These are phyloP conservation scores for Gambusia affinis DNA, from an alignment of 2,113 vertebrate species.

Conservation along the genomic window DNA sequence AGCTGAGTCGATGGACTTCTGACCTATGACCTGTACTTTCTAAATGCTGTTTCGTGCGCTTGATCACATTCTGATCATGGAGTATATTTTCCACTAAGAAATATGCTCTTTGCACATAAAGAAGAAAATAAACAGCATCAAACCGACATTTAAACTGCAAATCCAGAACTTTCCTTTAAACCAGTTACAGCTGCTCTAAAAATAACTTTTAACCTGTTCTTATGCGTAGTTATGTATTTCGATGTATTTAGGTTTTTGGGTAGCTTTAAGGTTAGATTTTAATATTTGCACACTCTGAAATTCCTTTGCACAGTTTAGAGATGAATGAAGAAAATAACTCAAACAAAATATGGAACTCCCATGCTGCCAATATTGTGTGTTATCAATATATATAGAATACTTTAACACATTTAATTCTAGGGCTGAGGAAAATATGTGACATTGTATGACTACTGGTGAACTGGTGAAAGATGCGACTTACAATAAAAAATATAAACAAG, in stretches of 20 bases:
- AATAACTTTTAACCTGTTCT: no score
- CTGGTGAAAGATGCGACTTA: not conserved
- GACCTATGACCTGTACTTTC: not conserved
- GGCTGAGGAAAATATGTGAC: not conserved
- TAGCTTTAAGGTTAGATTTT: not conserved
- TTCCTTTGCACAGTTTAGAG: not conserved
- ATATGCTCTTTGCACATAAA: not conserved
- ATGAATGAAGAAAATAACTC: not conserved
- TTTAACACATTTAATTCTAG: not conserved
- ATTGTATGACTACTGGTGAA: no score
- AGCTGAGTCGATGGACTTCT: not conserved
- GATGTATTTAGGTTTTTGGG: not conserved
- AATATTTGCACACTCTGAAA: not conserved
- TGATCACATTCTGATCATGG: not conserved
- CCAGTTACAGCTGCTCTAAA: no score
- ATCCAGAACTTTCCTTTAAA: not conserved
- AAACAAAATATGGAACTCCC: not conserved
- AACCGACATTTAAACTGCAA: not conserved
- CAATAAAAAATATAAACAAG: no score
- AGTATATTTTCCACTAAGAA: not conserved
- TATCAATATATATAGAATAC: not conserved
- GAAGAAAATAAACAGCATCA: not conserved
- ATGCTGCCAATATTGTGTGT: not conserved
- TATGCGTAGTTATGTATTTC: not conserved
- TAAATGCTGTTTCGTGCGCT: not conserved